Percentiles rank a stretch among this genome's conserved stretches.
Evolutionary conservation across 2,113 vertebrate species (phyloP).

Genomic region (Rhea americana): DNA sequence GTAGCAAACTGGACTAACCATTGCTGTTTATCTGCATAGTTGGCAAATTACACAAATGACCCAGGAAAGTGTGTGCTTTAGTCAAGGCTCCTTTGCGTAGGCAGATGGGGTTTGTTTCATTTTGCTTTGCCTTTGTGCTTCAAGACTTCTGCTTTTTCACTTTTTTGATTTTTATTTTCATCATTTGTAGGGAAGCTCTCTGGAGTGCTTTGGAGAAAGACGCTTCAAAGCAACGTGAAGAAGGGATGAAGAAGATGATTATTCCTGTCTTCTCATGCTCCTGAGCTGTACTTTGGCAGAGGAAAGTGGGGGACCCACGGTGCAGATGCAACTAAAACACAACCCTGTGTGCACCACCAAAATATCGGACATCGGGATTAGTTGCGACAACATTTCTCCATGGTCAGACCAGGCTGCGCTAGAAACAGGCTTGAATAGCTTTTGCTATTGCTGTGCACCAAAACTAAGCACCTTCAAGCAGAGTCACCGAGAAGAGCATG

Average conservation of each 20-base stretch:
- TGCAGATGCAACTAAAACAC: neutral
- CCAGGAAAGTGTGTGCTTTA: neutral
- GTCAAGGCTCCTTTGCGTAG: neutral
- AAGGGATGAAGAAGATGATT: neutral
- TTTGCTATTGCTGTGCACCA: neutral
- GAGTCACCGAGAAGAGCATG: neutral
- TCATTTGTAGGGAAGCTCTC: neutral
- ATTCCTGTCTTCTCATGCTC: neutral
- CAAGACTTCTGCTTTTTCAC: neutral
- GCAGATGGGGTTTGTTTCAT: neutral
- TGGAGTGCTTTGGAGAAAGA: neutral
- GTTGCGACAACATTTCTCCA: neutral
- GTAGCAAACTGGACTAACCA: neutral
- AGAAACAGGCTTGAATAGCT: neutral
- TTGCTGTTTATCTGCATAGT: constrained; percentile 4
- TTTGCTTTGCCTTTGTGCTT: neutral
- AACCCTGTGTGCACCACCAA: neutral
- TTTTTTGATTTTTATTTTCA: constrained; percentile 12
- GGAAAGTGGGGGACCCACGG: fast-evolving
- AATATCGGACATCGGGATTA: neutral
- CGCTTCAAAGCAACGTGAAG: neutral
- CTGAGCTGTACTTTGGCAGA: neutral
- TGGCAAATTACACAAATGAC: neutral
- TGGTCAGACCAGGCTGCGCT: neutral
- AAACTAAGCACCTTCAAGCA: neutral